Percentiles rank a stretch among this genome's conserved stretches.
phyloP scores from a whole-genome alignment of 2,797 vertebrate species.

The Ispidina lecontei region DNA sequence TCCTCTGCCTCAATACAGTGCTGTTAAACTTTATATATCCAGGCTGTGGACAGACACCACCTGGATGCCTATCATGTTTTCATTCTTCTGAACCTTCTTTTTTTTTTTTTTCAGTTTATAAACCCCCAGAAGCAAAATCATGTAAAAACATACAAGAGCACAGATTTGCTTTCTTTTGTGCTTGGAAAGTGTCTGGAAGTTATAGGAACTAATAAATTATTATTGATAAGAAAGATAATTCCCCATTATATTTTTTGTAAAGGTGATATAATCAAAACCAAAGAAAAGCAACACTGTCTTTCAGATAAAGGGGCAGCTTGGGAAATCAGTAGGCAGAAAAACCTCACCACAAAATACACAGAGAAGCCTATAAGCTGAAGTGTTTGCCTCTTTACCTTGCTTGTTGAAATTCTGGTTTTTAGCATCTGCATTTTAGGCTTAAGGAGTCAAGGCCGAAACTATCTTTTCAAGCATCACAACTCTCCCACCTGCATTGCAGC shows the following conservation, averaged over 20 bases:
- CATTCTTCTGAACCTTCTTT: neutral
- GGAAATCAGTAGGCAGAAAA: slow-evolving; percentile 2
- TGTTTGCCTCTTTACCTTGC: neutral
- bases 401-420: neutral
- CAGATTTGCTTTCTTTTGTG: neutral
- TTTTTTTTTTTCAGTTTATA: neutral
- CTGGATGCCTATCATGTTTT: neutral
- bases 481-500: neutral
- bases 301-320: slow-evolving; percentile 7
- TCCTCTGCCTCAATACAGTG: neutral
- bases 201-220: neutral
- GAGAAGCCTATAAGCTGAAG: neutral
- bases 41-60: neutral
- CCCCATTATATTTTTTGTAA: neutral
- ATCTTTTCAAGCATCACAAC: neutral
- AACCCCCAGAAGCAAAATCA: neutral
- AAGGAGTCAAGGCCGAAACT: neutral
- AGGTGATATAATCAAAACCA: neutral
- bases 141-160: neutral
- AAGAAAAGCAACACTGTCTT: neutral
- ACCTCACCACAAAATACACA: neutral
- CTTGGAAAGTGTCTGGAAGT: neutral
- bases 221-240: slow-evolving; percentile 25
- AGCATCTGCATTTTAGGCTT: neutral
- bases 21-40: neutral